Percentiles rank a stretch among this genome's conserved stretches.
Conservation (phyloP, 2,797 vertebrate genomes). For the Hoplostethus mediterraneus region DNA sequence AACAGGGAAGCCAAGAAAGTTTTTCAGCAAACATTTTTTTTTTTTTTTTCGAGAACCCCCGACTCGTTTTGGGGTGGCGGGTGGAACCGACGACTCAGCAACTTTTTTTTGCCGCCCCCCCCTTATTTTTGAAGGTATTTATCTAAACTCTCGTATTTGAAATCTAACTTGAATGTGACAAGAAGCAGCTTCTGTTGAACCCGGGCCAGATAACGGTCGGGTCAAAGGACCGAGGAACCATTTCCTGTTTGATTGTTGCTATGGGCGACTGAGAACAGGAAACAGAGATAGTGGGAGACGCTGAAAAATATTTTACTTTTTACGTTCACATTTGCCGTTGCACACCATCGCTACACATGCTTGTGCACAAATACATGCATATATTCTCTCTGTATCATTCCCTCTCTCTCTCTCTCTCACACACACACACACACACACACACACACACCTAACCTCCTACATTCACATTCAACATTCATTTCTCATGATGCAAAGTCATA, state of each 20-base stretch:
- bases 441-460: too few species aligned
- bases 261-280: neutral
- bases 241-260: neutral
- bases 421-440: too few species aligned
- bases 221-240: neutral
- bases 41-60: conserved; percentile 42
- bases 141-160: neutral
- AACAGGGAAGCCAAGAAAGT: conserved; percentile 70
- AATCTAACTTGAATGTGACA: neutral
- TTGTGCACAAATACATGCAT: too few species aligned
- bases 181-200: conserved; percentile 19
- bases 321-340: too few species aligned
- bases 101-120: conserved; percentile 17
- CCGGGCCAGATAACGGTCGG: neutral
- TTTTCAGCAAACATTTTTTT: conserved; percentile 71
- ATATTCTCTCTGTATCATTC: too few species aligned
- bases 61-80: conserved; percentile 20
- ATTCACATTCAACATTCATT: too few species aligned
- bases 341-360: too few species aligned
- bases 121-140: conserved; percentile 7
- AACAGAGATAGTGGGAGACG: neutral
- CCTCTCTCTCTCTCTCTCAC: too few species aligned
- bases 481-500: too few species aligned
- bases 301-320: too few species aligned
- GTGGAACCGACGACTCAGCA: conserved; percentile 60